Conservation (phyloP, 2,888 invertebrate species). For the Erebia aethiops region DNA sequence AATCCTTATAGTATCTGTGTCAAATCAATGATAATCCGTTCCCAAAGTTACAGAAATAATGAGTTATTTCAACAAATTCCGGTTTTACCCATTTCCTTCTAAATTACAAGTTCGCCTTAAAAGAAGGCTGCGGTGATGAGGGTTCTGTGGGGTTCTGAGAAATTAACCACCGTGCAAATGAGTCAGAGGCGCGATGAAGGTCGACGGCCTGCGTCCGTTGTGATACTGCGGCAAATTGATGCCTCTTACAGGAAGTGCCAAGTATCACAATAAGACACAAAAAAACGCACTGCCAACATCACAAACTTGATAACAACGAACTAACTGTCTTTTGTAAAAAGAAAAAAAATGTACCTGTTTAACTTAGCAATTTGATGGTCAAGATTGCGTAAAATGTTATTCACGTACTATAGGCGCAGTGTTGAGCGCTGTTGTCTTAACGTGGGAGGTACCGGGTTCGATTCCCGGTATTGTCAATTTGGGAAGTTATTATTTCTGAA, state of each 20-base stretch:
- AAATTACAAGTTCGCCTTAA: constrained; percentile 31
- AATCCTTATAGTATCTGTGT: no score
- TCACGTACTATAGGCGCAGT: no score
- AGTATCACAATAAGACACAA: constrained; percentile 46
- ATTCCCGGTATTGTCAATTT: no score
- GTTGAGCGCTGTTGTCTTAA: no score
- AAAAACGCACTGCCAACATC: constrained; percentile 45
- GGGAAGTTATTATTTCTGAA: no score
- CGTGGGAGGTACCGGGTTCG: no score
- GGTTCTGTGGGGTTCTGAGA: constrained; percentile 45
- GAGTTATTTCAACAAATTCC: constrained; percentile 1
- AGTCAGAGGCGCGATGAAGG: constrained; percentile 50
- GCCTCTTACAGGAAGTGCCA: constrained; percentile 49
- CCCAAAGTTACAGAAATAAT: no score
- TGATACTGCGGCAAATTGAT: constrained; percentile 50
- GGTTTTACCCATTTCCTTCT: no score
- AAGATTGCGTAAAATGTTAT: no score
- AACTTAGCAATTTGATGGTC: no score
- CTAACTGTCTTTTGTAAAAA: constrained; percentile 11
- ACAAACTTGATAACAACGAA: constrained; percentile 46
- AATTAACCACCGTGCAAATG: constrained; percentile 48
- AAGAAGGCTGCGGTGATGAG: constrained; percentile 28
- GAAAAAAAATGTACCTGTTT: neutral
- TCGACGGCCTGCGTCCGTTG: constrained; percentile 50
- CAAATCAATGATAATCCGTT: no score